Evolutionary conservation across 2,113 vertebrate species (phyloP), one percentile per base, ranked within the genome.

Genomic region (Lanius collurio): DNA sequence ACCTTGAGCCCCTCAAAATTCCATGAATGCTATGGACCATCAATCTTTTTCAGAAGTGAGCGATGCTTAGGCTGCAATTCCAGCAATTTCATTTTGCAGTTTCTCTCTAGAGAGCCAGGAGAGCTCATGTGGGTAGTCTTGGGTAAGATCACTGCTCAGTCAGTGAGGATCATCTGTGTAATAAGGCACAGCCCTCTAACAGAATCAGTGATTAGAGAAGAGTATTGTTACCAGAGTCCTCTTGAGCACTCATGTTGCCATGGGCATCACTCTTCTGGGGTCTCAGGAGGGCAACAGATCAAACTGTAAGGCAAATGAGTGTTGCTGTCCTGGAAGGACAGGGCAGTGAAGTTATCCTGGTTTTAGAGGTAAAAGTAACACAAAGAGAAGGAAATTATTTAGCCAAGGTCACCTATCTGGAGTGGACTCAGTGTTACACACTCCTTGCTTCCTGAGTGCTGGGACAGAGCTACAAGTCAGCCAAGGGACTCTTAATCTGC

Each of bases 91-190:
- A 44, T 73, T 88, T 35, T 62, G 63, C 56, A 55, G 0, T 68
- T 83, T 63, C 42, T 69, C 26, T 74, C 59, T 50, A 21, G 60
- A 42, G 47, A 93, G 27, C 30, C 42, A 74, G 55, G 46, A 70
- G 83, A 88, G 46, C 59, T 86, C 0, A 0, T 1, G 5, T 33
- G 24, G 33, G 28, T 49, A 27, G 35, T 44, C 15, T 37, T 53
- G 42, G 47, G 44, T 71, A 31, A 56, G 39, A 35, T 42, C 31
- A n/a, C 28, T n/a, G 44, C 26, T 53, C 27, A 13, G 52, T 47
- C 78, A 46, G 8, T 22, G 44, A 70, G 59, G 35, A 42, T 80
- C 63, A 30, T 47, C 63, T 70, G 52, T 71, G 41, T 82, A 41
- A 11, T 4, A 30, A 52, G 52, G 56, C 70, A 93, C 74, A 89